Conservation (phyloP, 1,140 invertebrate genomes). For the Frieseomelitta varia region DNA sequence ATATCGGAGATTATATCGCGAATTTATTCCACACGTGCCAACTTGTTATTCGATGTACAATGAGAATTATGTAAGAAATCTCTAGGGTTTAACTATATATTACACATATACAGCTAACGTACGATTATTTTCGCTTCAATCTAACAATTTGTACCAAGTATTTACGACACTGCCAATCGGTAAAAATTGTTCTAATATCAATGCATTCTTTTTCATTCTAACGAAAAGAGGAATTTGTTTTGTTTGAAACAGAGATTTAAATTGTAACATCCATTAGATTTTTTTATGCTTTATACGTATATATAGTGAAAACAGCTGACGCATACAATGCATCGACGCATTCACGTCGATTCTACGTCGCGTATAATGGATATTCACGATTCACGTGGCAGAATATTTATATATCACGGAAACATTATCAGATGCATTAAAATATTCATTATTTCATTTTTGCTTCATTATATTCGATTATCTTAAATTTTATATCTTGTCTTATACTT, state of each 20-base stretch:
- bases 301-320: constrained; percentile 33
- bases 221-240: not conserved
- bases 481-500: too few species aligned
- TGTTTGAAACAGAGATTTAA: not conserved
- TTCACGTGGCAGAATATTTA: constrained; percentile 34
- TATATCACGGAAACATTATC: not conserved
- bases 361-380: constrained; percentile 9
- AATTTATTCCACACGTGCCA: not conserved
- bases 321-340: not conserved
- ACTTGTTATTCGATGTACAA: not conserved
- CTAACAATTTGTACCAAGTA: not conserved
- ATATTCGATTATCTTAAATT: not conserved
- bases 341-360: not conserved
- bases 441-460: not conserved
- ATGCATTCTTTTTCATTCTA: not conserved
- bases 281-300: not conserved
- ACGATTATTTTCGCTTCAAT: not conserved
- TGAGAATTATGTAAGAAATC: constrained; percentile 14
- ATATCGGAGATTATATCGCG: not conserved
- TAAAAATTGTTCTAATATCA: not conserved
- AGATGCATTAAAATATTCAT: not conserved
- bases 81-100: not conserved
- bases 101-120: not conserved
- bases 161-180: not conserved
- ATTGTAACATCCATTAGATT: not conserved